Evolutionary conservation across 2,888 invertebrate genomes (phyloP), one percentile per base, ranked within the genome.

Genomic region (Crioceris asparagi): DNA sequence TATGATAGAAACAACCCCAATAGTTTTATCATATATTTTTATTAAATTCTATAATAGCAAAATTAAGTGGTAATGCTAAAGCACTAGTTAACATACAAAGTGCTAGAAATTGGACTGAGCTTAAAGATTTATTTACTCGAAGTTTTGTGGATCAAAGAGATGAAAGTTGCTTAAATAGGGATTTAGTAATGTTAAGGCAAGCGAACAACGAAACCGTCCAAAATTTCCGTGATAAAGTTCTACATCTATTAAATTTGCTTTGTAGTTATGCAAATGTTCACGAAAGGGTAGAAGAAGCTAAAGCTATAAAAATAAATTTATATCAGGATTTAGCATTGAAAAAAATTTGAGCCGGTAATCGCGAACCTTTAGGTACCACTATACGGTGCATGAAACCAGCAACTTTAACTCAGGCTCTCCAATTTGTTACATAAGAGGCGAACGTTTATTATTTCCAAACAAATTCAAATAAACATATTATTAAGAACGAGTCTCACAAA

Each of bases 121-220:
- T 36, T 11, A 37, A 40, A 40, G 26, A 25, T n/a, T 19, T 30
- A 10, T 19, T 45, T n/a, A 15, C 12, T 18, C 14, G 38, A 23
- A 45, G 37, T 39, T 47, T 41, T 26, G 36, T 41, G 11, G 45
- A 47, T 39, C 41, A 41, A 35, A 23, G 44, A 7, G 45, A 47
- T 27, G 45, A 47, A 32, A 41, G 38, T 35, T 45, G 39, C 21
- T 25, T 45, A 12, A 46, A 47, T 38, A 23, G 43, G 29, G 46
- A 46, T 37, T 25, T 45, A 21, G 40, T 45, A n/a, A 38, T 41
- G 37, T 12, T 46, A 17, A 35, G 32, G 36, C 46, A 47, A 44
- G 16, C 18, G 26, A n/a, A 32, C 15, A 31, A 36, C 16, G 47
- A 46, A 37, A 39, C 29, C 21, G 35, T 41, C 10, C 41, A 46